Base-by-base conservation (phyloP, 2,888 invertebrate genomes). In the Prosopocoilus inquinatus region DNA sequence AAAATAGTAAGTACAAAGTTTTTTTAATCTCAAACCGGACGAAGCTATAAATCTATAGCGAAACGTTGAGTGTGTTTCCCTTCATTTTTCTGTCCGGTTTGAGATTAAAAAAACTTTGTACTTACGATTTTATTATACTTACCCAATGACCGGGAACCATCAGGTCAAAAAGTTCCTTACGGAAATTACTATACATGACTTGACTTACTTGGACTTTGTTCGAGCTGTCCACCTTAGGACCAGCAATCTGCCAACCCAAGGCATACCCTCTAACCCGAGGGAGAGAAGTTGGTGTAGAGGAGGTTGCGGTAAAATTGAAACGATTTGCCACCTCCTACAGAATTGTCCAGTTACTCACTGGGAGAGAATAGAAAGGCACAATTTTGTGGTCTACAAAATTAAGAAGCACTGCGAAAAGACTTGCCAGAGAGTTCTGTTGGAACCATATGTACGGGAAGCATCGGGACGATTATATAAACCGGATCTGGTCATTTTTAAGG, bases 391-490 rank as follows among this genome's bases (percentile, higher is more conserved):
- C 9, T n/a, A 33, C 3, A 64, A 64, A 43, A 34, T 66, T 1
- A 57, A 52, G 13, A 12, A 20, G 0, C 60, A 63, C 54, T 55
- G 53, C 36, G 20, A 20, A 9, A 9, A 13, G 13, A 44, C 9
- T 9, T 35, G 44, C 3, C 62, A 46, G 48, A 15, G 7, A 7
- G 61, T 57, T 2, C 61, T 60, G 33, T 60, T 58, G 12, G 68
- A 68, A 52, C 66, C 65, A 0, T 55, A 60, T 20, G 49, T 67
- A 9, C 46, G 60, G 2, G 53, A 60, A 38, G 0, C 8, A 1
- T 62, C 65, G 16, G 68, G 67, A 1, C 35, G 16, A 1, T 57
- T 67, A 0, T 60, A 41, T 11, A 67, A 66, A 34, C 67, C 69
- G 1, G 64, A 64, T 47, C 16, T 66, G 2, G 50, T 50, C 2